Evolutionary conservation across 2,888 invertebrate species (phyloP), one percentile per base, ranked within the genome.

Genomic region (Pocota personata): DNA sequence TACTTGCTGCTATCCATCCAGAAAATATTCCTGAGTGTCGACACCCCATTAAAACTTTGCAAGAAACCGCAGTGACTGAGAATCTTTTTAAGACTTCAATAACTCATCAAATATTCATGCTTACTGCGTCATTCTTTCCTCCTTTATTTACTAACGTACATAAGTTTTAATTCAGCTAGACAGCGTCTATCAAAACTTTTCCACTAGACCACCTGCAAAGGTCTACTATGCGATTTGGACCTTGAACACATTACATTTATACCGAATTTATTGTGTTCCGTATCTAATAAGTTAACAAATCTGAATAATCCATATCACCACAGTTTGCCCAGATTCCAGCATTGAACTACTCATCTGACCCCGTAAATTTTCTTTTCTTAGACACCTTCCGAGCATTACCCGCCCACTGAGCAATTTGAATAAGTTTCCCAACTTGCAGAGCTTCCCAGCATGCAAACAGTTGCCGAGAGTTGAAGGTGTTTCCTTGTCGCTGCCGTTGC

Each of bases 331-430:
- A 43, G 57, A 8, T 37, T 37, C 72, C 64, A 60, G 12, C 21
- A 64, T 82, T 71, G 50, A 64, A 64, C 50, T 69, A 64, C 32
- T 82, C 76, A 21, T 16, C 58, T 66, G 83, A 64, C 83, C 79
- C 57, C 83, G 62, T 78, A 72, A 52, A 60, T 30, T 48, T 60
- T 35, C 55, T 55, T 80, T 40, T 55, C 27, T 60, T 64, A 30
- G 50, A 69, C 60, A 72, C 14, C 57, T 55, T 60, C 52, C 43
- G 27, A 73, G 3, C 16, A 72, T 16, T 40, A 75, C 52, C n/a
- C 75, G 76, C 86, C 86, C 76, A 86, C 86, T 27, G 24, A 37
- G 72, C 37, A 58, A 62, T 73, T 75, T 43, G 16, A 46, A 66
- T 46, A 7, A 64, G 69, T 77, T 77, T 72, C 46, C 50, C 73